Evolutionary conservation across 2,888 invertebrate species (phyloP).

Genomic region (Drosophila fulvimacula): DNA sequence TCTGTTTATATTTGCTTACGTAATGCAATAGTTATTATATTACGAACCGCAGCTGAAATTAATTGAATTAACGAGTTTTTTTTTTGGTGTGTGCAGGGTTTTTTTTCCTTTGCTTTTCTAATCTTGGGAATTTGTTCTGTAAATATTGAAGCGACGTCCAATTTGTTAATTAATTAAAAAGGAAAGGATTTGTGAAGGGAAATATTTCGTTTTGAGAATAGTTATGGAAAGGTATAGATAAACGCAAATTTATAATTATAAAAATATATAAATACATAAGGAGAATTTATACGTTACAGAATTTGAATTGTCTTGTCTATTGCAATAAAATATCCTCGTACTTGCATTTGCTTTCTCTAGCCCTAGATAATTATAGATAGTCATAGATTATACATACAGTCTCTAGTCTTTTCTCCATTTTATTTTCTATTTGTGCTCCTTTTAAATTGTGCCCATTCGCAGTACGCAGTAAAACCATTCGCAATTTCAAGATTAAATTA

Average conservation of each 20-base stretch:
- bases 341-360: too few relatives aligned
- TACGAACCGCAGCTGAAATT: constrained; percentile 42
- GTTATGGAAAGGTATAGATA: too few relatives aligned
- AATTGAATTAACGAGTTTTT: constrained; percentile 59
- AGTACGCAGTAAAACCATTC: neutral
- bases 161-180: constrained; percentile 5
- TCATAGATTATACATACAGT: too few relatives aligned
- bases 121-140: neutral
- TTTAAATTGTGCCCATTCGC: neutral
- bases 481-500: constrained; percentile 9
- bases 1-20: constrained; percentile 61
- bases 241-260: too few relatives aligned
- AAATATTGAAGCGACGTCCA: constrained; percentile 13
- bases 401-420: neutral
- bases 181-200: too few relatives aligned
- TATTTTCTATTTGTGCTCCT: neutral
- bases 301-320: too few relatives aligned
- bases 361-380: too few relatives aligned
- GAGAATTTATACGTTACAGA: too few relatives aligned
- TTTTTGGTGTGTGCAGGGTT: neutral
- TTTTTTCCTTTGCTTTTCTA: neutral
- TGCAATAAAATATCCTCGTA: too few relatives aligned
- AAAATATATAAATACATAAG: too few relatives aligned
- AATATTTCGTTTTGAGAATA: too few relatives aligned
- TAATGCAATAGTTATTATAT: constrained; percentile 55